Base-by-base conservation (phyloP, 2,888 invertebrate genomes). In the Acanthosepion lycidas region DNA sequence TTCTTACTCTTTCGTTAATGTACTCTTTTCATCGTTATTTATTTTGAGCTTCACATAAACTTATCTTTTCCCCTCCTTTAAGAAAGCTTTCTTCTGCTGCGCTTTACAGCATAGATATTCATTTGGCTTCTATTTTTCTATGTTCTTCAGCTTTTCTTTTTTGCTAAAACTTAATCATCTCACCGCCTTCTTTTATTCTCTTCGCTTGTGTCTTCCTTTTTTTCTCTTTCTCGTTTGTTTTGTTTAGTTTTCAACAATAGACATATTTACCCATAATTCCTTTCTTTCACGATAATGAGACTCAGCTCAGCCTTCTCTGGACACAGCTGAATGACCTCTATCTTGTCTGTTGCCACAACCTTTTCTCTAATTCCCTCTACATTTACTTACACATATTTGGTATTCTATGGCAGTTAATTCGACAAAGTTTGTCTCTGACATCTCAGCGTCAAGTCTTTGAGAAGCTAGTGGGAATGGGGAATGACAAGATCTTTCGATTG, bases 351-450 rank as follows among this genome's bases (percentile, higher is more conserved):
- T n/a, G 78, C 78, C 78, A 78, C 8, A 78, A 78, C 78, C 78
- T 33, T 78, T 78, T n/a, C 78, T 18, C 78, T 78, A 78, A 78
- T 78, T 78, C 78, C n/a, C 33, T 0, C 33, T 15, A 78, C 78
- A 78, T 78, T 78, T 78, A 64, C 64, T 64, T 28, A n/a, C 18
- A 78, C 78, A 78, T 78, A 78, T 78, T 78, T 78, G 78, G 78
- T 78, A 78, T 78, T 78, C 78, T n/a, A n/a, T 78, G 78, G 78
- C 78, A 78, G 78, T 78, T 78, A 78, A 78, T 78, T 78, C 78
- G 78, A 78, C 78, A 78, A 78, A 78, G 78, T 78, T 78, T 78
- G 78, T 33, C 78, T 78, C 78, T 78, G 78, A 78, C 78, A 78
- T 78, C 78, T 78, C 78, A 78, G 78, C 78, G 78, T 78, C 64